Base-by-base conservation (phyloP, 2,888 invertebrate genomes). In the Iphiclides podalirius region DNA sequence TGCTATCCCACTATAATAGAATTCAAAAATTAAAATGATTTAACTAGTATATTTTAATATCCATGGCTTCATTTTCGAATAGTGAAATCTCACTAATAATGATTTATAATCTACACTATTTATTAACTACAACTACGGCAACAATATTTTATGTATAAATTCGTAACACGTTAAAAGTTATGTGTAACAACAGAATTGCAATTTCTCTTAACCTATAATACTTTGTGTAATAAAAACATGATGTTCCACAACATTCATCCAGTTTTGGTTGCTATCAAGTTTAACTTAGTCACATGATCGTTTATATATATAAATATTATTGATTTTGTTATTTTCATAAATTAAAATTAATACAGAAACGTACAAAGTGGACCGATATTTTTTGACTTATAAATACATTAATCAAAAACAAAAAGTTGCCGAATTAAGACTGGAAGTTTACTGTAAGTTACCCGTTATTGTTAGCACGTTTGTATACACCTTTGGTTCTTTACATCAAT, bases 41-140 rank as follows among this genome's bases (percentile, higher is more conserved):
- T n/a, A n/a, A n/a, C n/a, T n/a, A n/a, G n/a, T 20, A 20, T 20
- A 4, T 20, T 20, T 20, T 20, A 4, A 20, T 20, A 20, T 20
- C 6, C 3, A 20, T 20, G 20, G 20, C 20, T 20, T 20, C 20
- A 6, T 3, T 20, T n/a, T n/a, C n/a, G n/a, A n/a, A n/a, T n/a
- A n/a, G n/a, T n/a, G n/a, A 20, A 20, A 20, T 20, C 20, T 20
- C 20, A 20, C 20, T 20, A 20, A 20, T 20, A 63, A 63, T 64
- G 55, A 62, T 68, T 60, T 63, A 4, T 66, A 61, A 72, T 75
- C 75, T 66, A 50, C 55, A 62, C 75, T 77, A 79, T n/a, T n/a
- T n/a, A n/a, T n/a, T n/a, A 49, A 64, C 79, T 84, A 84, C 70
- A 71, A 81, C 83, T 85, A 85, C 75, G 72, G 76, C 80, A 83